These are phyloP conservation scores for Psittacara wagleri DNA, from an alignment of 2,113 vertebrate species.

Conservation along the genomic window DNA sequence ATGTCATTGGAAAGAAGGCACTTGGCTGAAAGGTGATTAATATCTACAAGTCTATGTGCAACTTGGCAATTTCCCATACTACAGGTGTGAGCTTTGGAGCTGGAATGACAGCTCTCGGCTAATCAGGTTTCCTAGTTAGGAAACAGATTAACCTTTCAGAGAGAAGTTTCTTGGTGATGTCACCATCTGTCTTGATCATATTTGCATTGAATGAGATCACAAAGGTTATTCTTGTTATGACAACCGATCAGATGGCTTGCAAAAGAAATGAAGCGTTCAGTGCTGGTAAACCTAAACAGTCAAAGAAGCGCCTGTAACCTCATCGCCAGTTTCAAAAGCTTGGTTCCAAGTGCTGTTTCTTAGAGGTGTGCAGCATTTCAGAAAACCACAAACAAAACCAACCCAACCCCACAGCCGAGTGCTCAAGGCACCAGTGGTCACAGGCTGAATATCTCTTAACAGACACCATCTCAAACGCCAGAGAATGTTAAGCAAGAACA, in stretches of 20 bases:
- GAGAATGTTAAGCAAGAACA: not conserved
- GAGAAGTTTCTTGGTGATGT: conserved; percentile 1
- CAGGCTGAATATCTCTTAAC: not conserved
- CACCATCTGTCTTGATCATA: not conserved
- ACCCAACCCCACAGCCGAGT: not conserved
- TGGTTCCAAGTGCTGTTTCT: not conserved
- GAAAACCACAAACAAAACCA: not conserved
- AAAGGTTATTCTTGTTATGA: not conserved
- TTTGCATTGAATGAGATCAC: not conserved
- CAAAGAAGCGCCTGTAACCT: not conserved
- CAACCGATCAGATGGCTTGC: not conserved
- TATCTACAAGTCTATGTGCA: not conserved
- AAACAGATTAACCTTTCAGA: conserved; percentile 43
- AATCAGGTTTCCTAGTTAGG: not conserved
- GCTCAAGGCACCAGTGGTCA: not conserved
- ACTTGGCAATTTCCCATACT: not conserved
- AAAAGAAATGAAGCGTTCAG: not conserved
- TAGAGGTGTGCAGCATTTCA: not conserved
- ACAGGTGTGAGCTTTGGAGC: not conserved
- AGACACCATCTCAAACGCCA: not conserved
- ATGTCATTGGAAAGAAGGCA: not conserved
- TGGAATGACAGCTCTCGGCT: not conserved
- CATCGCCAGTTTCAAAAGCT: not conserved
- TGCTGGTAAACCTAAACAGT: not conserved
- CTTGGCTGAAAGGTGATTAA: not conserved